A percentile compares a stretch with the other conserved stretches of the same genome.
Evolutionary conservation across 2,797 vertebrate genomes (phyloP).

Genomic region (Threskiornis aethiopicus): DNA sequence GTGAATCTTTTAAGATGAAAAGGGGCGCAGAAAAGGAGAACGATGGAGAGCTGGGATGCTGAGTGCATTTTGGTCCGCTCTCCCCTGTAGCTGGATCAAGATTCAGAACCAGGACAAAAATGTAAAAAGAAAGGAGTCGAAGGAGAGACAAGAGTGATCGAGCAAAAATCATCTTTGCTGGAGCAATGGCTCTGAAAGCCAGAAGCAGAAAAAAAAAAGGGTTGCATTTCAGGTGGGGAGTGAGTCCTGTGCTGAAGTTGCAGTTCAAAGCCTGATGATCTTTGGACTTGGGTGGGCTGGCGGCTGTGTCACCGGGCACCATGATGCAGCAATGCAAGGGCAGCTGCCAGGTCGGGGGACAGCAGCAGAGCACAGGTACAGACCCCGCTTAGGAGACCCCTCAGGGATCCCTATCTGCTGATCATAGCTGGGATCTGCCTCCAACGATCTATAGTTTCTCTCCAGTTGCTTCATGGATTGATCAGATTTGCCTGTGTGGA

Average conservation of each 20-base stretch:
- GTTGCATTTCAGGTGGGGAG: not conserved
- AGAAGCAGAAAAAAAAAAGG: accelerated
- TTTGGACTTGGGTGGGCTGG: not conserved
- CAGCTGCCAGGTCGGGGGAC: not conserved
- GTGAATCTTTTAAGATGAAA: not conserved
- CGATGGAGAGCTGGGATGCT: not conserved
- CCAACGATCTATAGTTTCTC: not conserved
- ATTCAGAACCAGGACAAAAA: not conserved
- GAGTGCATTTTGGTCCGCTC: not conserved
- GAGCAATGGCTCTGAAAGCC: not conserved
- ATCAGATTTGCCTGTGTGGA: not conserved
- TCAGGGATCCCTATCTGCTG: not conserved
- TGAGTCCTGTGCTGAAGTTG: not conserved
- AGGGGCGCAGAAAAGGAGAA: not conserved
- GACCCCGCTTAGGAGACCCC: not conserved
- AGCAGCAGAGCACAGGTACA: not conserved
- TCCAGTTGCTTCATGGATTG: not conserved
- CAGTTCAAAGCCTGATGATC: not conserved
- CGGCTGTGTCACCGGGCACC: not conserved
- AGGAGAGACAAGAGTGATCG: not conserved
- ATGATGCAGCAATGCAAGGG: accelerated
- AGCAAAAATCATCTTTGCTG: not conserved
- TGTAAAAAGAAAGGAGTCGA: not conserved
- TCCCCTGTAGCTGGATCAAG: not conserved
- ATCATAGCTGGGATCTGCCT: not conserved